Base-by-base conservation (phyloP, 2,888 invertebrate genomes). In the Epirrita christyi region DNA sequence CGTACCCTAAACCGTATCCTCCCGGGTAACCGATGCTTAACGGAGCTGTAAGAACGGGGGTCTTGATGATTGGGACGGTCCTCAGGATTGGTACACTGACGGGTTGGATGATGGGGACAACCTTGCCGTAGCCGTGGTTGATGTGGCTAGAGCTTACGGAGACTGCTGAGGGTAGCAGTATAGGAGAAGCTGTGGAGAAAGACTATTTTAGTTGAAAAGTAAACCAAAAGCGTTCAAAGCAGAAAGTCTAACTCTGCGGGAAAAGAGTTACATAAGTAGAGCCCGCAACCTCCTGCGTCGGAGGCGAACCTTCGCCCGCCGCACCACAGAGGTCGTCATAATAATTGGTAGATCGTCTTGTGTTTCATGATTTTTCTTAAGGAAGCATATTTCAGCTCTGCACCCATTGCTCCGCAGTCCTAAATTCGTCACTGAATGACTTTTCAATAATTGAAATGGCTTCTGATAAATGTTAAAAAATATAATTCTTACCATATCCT, bases 41-140 rank as follows among this genome's bases (percentile, higher is more conserved):
- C 3, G 75, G 70, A 5, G 68, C 59, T 7, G 63, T 60, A 28
- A 75, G 53, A 7, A 80, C 54, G 3, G 76, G 78, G n/a, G 72
- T 63, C 14, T 63, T 59, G 41, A 73, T 50, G 36, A 75, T 59
- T 13, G 72, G 55, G n/a, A 64, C 55, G 34, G 64, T 49, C 11
- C 11, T 52, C 29, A 52, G 6, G 13, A 68, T 45, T n/a, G 65
- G 63, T 14, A 61, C 64, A 46, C 76, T 67, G 56, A 83, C 66
- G 8, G 80, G 76, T 7, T 77, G 68, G 57, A 73, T 51, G 11
- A 75, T 51, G 9, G 76, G 69, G 5, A 68, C 59, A 7, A 74
- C 67, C 36, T 76, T 72, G 36, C 83, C 81, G 54, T 78, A 54
- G 29, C 85, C 86, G 60, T 86, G 86, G 78, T 86, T 82, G 64